phyloP scores from a whole-genome alignment of 2,113 vertebrate species.

The Oncorhynchus nerka region DNA sequence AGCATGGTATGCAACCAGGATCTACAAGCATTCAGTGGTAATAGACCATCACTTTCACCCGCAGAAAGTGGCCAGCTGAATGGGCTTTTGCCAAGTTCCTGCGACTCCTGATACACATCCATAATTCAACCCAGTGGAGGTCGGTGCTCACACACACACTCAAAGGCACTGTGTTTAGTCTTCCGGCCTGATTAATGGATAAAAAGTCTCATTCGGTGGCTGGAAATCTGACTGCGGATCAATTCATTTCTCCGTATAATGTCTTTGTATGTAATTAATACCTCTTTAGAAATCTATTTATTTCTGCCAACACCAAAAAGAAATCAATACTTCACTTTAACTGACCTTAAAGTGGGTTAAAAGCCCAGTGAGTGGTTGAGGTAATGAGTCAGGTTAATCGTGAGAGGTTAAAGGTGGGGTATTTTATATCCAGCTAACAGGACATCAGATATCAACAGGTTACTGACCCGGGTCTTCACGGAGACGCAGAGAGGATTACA shows the following conservation, averaged over 20 bases:
- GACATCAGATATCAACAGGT: constrained; percentile 73
- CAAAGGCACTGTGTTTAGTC: constrained; percentile 9
- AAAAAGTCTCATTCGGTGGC: constrained; percentile 30
- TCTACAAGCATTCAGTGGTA: constrained; percentile 16
- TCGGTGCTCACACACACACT: constrained; percentile 21
- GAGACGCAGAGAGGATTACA: constrained; percentile 76
- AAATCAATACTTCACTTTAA: constrained; percentile 76
- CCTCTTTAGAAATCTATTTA: constrained; percentile 75
- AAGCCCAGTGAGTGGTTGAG: constrained; percentile 71
- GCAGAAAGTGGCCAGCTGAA: not conserved
- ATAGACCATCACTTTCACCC: constrained; percentile 24
- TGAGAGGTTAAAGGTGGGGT: constrained; percentile 72
- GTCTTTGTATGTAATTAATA: constrained; percentile 73
- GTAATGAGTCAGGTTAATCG: constrained; percentile 71
- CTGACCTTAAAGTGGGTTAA: constrained; percentile 72
- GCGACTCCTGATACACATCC: not conserved
- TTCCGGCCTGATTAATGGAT: constrained; percentile 38
- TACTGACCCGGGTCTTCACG: constrained; percentile 69
- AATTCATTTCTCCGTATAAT: constrained; percentile 63
- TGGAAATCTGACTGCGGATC: constrained; percentile 44
- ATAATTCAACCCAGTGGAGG: constrained; percentile 13
- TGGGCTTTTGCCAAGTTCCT: constrained; percentile 1
- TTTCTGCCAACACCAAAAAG: constrained; percentile 70
- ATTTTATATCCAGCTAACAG: constrained; percentile 74
- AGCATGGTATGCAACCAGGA: constrained; percentile 8